Evolutionary conservation across 2,888 invertebrate species (phyloP), one percentile per base, ranked within the genome.

Genomic region (Serripes groenlandicus): DNA sequence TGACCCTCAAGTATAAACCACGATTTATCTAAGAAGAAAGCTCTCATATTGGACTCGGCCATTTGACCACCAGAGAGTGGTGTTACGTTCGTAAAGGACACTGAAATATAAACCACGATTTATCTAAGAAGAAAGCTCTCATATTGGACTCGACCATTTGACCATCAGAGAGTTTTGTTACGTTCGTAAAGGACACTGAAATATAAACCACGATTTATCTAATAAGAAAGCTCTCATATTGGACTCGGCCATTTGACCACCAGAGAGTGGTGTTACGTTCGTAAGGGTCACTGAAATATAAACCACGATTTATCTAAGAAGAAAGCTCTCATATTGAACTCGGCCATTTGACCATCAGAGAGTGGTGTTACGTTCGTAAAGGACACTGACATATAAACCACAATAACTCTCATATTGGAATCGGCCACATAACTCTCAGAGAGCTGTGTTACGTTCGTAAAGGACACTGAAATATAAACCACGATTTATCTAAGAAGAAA

Each of bases 21-120:
- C n/a, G 58, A 58, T 58, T 58, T 58, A 28, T n/a, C 26, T 28
- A 58, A 58, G n/a, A 58, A 28, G 28, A 58, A 21, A 9, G 11
- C 58, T n/a, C 26, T n/a, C 58, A 58, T 58, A n/a, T 58, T 28
- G 26, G 58, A n/a, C 26, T 58, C 58, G 3, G 58, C 58, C 26
- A 58, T 28, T n/a, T 58, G 58, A 58, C n/a, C n/a, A 7, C 28
- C 58, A 9, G 58, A 15, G 2, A 58, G 26, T 26, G 11, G 23
- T 4, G 58, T 58, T 23, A 58, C 26, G 28, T 58, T 58, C 26
- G 58, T 21, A 3, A 11, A 11, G 11, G 58, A 58, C 23, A 58
- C 58, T 58, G 58, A 58, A 58, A 58, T 21, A n/a, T 11, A 21
- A n/a, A n/a, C n/a, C n/a, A n/a, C n/a, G 58, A 58, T 58, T 58